Base-by-base conservation (phyloP, 2,113 vertebrate species). In the Sphyrna mokarran region DNA sequence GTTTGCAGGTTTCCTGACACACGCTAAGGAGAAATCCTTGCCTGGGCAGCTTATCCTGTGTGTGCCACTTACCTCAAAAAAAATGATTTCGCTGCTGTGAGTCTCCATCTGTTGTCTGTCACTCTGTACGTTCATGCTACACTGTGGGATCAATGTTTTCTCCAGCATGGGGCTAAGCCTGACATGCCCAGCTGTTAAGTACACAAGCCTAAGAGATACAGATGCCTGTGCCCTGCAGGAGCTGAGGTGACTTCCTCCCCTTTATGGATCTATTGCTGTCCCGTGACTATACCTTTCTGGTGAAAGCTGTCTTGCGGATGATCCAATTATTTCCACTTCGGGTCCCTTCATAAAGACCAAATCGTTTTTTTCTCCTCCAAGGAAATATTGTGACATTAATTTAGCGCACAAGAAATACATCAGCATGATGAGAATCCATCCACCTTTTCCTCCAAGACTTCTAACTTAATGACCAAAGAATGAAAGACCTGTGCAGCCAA, bases 71-170 rank as follows among this genome's bases (percentile, higher is more conserved):
- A 95, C 69, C 94, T 95, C 68, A 70, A 40, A 72, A 69, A 90
- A 70, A 95, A 95, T 43, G 69, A 95, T 95, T 95, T 95, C 13
- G 94, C 94, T 95, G 94, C 94, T 95, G 94, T 95, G 94, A 95
- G 69, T 76, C 94, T 54, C 94, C 94, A 95, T 95, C 94, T 72
- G 94, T 95, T 72, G 94, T 95, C 94, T 95, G 94, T 95, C 68
- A 72, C 94, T 95, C 94, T 72, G 68, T 72, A 95, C 94, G 9
- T 72, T 72, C 40, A 72, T 72, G 94, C 94, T 95, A 54, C 94
- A 95, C 69, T 95, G 94, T 95, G 68, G 94, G 94, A 95, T 72
- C 68, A 72, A 95, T 95, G 69, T 95, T 72, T 95, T 72, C 94
- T 95, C 94, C 94, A 95, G 68, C 94, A 72, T 72, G 94, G 69